phyloP scores from a whole-genome alignment of 2,113 vertebrate genomes.

The Lamprologus speciosus region DNA sequence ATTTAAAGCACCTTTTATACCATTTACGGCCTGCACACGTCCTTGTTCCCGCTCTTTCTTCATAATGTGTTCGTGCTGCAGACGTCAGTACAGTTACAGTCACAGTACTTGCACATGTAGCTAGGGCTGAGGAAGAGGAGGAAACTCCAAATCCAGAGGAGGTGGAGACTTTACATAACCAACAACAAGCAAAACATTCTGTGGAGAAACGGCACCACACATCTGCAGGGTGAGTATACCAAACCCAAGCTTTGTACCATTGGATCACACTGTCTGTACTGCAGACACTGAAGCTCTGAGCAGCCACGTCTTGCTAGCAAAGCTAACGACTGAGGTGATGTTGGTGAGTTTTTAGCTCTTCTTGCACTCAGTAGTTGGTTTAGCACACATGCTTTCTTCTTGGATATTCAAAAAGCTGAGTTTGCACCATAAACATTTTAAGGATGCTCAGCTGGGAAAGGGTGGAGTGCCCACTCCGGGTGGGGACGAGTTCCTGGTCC shows the following conservation, averaged over 20 bases:
- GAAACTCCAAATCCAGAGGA: accelerated
- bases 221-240: background rate
- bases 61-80: background rate
- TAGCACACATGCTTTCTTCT: background rate
- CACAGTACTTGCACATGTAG: background rate
- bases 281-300: background rate
- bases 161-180: background rate
- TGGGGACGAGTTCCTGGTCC: background rate
- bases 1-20: background rate
- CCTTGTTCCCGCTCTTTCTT: background rate
- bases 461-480: accelerated
- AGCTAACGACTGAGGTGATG: background rate
- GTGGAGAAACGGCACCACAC: background rate
- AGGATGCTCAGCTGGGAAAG: background rate
- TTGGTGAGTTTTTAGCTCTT: background rate
- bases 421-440: background rate
- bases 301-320: accelerated
- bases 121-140: background rate
- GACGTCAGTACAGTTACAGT: accelerated
- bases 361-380: background rate
- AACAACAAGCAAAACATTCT: background rate
- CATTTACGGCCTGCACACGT: accelerated
- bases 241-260: accelerated
- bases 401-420: accelerated
- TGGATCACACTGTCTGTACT: accelerated